Base-by-base conservation (phyloP, 2,888 invertebrate species). In the Phaedon cochleariae region DNA sequence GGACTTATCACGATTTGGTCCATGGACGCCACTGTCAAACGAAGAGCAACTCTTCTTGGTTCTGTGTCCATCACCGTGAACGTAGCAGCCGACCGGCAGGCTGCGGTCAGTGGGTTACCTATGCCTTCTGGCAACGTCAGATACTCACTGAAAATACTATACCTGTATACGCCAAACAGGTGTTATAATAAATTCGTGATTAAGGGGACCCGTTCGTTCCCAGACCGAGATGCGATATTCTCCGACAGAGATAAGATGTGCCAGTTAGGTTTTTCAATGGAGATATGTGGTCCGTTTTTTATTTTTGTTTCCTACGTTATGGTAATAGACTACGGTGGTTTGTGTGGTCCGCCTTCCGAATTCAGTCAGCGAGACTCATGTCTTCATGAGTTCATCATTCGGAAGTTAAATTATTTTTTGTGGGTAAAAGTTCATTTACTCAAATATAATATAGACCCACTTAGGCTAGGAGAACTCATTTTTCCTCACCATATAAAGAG, bases 61-160 rank as follows among this genome's bases (percentile, higher is more conserved):
- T 21, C 20, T 48, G 20, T 15, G 22, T 48, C 22, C 48, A 48
- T 48, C 48, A 48, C 48, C 20, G 9, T 20, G 41, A 41, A 10
- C 26, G 26, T 21, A 9, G 5, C 48, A 6, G 48, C 4, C 48
- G 48, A 48, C 22, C 62, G 64, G 58, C 64, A 48, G 63, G 55
- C 66, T 65, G 54, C 79, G 79, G 79, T 79, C 79, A 79, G 74
- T 79, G 75, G 79, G 79, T 79, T 79, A 79, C 79, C 78, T 79
- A 79, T 79, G 79, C 79, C 79, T 79, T 57, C 76, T 76, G 78
- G 79, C 78, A 41, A 2, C 41, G 41, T 65, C 57, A 53, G 58
- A 59, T 58, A 53, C 46, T 48, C 31, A 54, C 31, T 54, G 60
- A 52, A 52, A 41, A 41, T 41, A 41, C 41, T 49, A 49, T 49